Evolutionary conservation across 2,888 invertebrate species (phyloP).

Genomic region (Ditula angustiorana): DNA sequence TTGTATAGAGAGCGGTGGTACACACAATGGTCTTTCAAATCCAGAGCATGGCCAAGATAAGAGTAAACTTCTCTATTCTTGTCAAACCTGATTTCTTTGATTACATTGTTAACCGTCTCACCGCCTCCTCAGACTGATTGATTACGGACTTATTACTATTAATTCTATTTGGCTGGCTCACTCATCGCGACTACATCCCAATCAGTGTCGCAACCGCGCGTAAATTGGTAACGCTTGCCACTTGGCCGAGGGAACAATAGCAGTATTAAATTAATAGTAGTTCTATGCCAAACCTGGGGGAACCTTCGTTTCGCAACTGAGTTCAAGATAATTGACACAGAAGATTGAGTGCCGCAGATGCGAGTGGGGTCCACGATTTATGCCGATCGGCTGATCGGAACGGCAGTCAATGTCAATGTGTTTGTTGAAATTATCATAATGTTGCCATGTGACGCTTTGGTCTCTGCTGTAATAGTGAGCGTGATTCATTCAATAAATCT

Average conservation of each 20-base stretch:
- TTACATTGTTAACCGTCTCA: neutral
- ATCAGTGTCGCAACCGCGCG: slow-evolving; percentile 51
- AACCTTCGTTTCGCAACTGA: slow-evolving; percentile 38
- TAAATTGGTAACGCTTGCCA: slow-evolving; percentile 47
- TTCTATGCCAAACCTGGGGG: slow-evolving; percentile 47
- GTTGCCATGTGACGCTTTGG: neutral
- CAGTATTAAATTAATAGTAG: slow-evolving; percentile 51
- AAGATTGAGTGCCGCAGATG: slow-evolving; percentile 37
- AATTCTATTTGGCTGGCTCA: slow-evolving; percentile 39
- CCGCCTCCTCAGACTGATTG: slow-evolving; percentile 22
- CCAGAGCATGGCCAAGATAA: too few species aligned
- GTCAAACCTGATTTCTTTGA: neutral
- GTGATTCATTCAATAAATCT: too few species aligned
- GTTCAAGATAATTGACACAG: slow-evolving; percentile 40
- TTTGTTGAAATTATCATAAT: neutral
- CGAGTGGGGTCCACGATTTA: slow-evolving; percentile 18
- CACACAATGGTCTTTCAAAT: too few species aligned
- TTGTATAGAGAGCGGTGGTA: too few species aligned
- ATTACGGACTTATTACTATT: slow-evolving; percentile 32
- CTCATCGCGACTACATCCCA: slow-evolving; percentile 17
- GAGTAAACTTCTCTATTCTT: too few species aligned
- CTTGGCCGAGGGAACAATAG: slow-evolving; percentile 55
- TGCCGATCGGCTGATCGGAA: slow-evolving; percentile 33
- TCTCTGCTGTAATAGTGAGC: neutral
- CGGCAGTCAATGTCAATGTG: slow-evolving; percentile 2